Evolutionary conservation across 2,113 vertebrate genomes (phyloP).

Genomic region (Noctilio leporinus): DNA sequence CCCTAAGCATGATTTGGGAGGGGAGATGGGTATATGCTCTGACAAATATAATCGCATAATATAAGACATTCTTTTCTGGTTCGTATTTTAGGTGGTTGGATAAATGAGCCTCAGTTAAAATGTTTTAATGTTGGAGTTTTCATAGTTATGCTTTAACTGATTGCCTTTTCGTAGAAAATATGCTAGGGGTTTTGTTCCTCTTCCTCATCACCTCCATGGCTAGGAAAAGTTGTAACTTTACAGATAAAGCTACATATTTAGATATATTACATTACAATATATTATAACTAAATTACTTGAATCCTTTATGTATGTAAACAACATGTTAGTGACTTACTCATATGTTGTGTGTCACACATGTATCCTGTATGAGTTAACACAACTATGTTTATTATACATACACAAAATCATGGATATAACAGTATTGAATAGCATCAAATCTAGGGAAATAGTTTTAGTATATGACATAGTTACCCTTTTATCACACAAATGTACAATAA

Average conservation of each 20-base stretch:
- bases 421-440: constrained; percentile 26
- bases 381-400: constrained; percentile 41
- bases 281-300: constrained; percentile 28
- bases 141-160: constrained; percentile 47
- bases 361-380: neutral
- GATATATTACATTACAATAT: neutral
- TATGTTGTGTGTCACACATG: neutral
- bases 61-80: constrained; percentile 40
- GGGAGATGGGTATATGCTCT: neutral
- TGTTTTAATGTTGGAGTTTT: constrained; percentile 61
- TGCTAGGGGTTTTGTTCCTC: neutral
- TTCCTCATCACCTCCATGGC: neutral
- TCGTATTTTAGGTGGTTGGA: constrained; percentile 55
- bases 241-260: neutral
- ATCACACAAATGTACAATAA: constrained; percentile 58
- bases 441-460: constrained; percentile 60
- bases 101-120: constrained; percentile 53
- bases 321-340: neutral
- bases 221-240: neutral
- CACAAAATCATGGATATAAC: constrained; percentile 16
- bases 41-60: constrained; percentile 25
- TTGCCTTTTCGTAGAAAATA: constrained; percentile 27
- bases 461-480: constrained; percentile 76
- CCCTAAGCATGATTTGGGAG: neutral
- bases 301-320: constrained; percentile 24